These are phyloP conservation scores for Eunapius fragilis DNA, from an alignment of 37 sponge, comb jelly and placozoan genomes.

Conservation along the genomic window DNA sequence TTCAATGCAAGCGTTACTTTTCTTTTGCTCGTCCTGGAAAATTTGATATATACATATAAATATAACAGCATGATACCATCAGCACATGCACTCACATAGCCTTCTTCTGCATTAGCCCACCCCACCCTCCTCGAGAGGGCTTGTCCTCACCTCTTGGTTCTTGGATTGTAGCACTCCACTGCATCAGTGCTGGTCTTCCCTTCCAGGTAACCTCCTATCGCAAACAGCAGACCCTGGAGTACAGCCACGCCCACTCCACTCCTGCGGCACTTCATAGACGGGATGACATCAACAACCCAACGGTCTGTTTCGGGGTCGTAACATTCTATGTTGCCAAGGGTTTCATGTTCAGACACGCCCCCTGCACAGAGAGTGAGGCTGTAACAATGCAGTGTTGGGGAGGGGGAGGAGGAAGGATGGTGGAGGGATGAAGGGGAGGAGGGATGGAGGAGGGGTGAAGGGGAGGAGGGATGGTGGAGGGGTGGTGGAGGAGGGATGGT, in stretches of 20 bases:
- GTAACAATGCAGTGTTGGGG: not conserved
- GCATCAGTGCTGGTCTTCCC: slow-evolving; percentile 91
- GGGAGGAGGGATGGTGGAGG: no score
- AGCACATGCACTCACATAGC: no score
- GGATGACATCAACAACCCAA: slow-evolving; percentile 87
- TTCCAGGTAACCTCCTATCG: slow-evolving; percentile 93
- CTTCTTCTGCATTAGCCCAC: no score
- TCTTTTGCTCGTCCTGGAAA: no score
- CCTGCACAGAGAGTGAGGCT: slow-evolving; percentile 12
- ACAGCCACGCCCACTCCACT: slow-evolving; percentile 94
- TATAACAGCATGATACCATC: no score
- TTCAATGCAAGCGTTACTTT: no score
- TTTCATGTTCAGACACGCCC: slow-evolving; percentile 89
- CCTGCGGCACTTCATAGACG: slow-evolving; percentile 79
- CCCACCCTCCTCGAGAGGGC: not conserved
- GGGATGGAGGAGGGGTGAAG: no score
- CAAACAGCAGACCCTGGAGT: slow-evolving; percentile 86
- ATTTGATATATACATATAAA: no score
- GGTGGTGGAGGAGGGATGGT: no score
- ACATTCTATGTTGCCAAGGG: slow-evolving; percentile 89
- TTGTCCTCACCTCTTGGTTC: slow-evolving; percentile 50
- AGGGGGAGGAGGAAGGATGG: no score
- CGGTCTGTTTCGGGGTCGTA: slow-evolving; percentile 77
- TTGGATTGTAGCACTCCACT: slow-evolving; percentile 91
- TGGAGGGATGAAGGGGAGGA: no score